Evolutionary conservation across 1,140 invertebrate species (phyloP).

Genomic region (Formica selysi): DNA sequence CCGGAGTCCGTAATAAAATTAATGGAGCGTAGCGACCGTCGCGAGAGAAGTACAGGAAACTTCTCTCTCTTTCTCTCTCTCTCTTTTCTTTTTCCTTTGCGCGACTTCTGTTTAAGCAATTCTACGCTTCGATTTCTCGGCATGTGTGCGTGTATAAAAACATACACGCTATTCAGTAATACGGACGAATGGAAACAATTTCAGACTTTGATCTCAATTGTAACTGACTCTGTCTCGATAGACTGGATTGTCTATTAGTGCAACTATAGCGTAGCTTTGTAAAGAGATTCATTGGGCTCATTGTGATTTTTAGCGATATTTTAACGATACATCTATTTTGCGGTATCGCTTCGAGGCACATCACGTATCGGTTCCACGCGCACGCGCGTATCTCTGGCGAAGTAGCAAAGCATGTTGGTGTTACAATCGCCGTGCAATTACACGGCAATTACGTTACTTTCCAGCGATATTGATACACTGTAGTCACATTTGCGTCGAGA

Average conservation of each 20-base stretch:
- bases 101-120: conserved; percentile 74
- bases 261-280: neutral
- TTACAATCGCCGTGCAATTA: conserved; percentile 29
- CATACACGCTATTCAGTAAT: neutral
- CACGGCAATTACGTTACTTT: conserved; percentile 22
- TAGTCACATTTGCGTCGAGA: conserved; percentile 35
- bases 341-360: neutral
- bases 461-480: conserved; percentile 37
- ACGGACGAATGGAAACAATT: conserved; percentile 26
- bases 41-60: conserved; percentile 60
- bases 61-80: conserved; percentile 44
- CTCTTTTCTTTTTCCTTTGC: conserved; percentile 66
- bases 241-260: conserved; percentile 1
- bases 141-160: neutral
- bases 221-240: neutral
- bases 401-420: conserved; percentile 40
- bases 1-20: conserved; percentile 79
- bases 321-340: neutral
- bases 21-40: conserved; percentile 77
- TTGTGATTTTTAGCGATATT: conserved; percentile 26
- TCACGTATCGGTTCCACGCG: conserved; percentile 16
- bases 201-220: conserved; percentile 35
- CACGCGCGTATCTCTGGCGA: neutral
- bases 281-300: neutral
- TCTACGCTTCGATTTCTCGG: conserved; percentile 74